Evolutionary conservation across 53 echinoderm and acorn worm species (phyloP).

Genomic region (Actinopyga echinites): DNA sequence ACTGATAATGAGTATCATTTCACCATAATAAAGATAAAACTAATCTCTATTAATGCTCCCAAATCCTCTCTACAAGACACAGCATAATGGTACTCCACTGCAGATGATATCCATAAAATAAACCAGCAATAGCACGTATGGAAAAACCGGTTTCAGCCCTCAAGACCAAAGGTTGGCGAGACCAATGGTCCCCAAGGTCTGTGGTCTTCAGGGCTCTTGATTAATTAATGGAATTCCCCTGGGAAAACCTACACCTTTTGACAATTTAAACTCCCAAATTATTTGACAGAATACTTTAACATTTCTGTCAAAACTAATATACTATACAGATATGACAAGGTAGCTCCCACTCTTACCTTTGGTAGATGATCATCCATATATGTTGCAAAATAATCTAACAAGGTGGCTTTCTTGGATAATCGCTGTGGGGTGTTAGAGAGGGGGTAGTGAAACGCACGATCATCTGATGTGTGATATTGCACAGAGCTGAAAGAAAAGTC

Average conservation of each 20-base stretch:
- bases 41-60: too few species aligned
- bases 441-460: constrained; percentile 26
- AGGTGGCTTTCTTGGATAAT: constrained; percentile 93
- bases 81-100: too few species aligned
- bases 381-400: constrained; percentile 95
- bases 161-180: too few species aligned
- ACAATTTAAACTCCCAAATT: neutral
- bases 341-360: constrained; percentile 26
- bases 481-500: neutral
- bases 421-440: constrained; percentile 30
- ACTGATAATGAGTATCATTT: too few species aligned
- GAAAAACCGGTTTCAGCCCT: too few species aligned
- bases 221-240: neutral
- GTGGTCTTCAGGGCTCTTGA: too few species aligned
- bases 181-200: too few species aligned
- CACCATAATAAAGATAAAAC: too few species aligned
- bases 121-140: too few species aligned
- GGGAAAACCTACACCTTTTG: neutral
- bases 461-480: constrained; percentile 7
- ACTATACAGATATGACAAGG: constrained; percentile 64
- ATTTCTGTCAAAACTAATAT: neutral
- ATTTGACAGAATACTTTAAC: too few species aligned
- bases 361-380: constrained; percentile 95
- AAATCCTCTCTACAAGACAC: too few species aligned
- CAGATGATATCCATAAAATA: too few species aligned